Conservation (phyloP, 2,797 vertebrate genomes). For the Acipenser ruthenus region DNA sequence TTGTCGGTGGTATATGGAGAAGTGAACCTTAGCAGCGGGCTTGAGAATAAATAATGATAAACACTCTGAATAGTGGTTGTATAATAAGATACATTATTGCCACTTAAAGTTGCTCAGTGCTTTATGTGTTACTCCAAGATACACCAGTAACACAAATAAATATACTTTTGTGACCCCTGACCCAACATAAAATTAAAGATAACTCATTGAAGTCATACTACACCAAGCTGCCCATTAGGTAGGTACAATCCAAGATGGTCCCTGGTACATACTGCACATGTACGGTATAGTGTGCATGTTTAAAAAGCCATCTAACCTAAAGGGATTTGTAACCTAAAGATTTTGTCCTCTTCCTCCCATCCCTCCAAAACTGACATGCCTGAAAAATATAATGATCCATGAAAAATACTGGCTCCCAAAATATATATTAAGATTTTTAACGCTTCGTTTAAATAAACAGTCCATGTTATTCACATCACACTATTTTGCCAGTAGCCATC, state of each 20-base stretch:
- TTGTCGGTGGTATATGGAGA: too few relatives aligned
- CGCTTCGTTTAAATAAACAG: slow-evolving; percentile 44
- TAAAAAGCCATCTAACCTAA: slow-evolving; percentile 15
- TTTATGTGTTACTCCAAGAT: too few relatives aligned
- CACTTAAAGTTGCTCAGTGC: too few relatives aligned
- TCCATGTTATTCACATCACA: slow-evolving; percentile 51
- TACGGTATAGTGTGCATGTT: not conserved
- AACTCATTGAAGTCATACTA: not conserved
- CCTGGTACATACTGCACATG: too few relatives aligned
- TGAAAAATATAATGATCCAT: slow-evolving; percentile 37
- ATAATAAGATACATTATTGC: too few relatives aligned
- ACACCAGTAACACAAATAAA: too few relatives aligned
- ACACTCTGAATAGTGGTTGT: too few relatives aligned
- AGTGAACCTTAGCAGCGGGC: too few relatives aligned
- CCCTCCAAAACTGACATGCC: slow-evolving; percentile 8
- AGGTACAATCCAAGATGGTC: too few relatives aligned
- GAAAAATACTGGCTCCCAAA: slow-evolving; percentile 31
- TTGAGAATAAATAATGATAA: too few relatives aligned
- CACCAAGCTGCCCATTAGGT: not conserved
- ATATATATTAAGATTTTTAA: slow-evolving; percentile 22
- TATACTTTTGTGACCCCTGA: too few relatives aligned
- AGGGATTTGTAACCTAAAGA: slow-evolving; percentile 17
- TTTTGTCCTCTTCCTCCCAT: not conserved
- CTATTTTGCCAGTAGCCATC: slow-evolving; percentile 57
- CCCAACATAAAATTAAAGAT: too few relatives aligned